These are phyloP conservation scores for Trisateles emortualis DNA, from an alignment of 2,888 invertebrate species.

Conservation along the genomic window DNA sequence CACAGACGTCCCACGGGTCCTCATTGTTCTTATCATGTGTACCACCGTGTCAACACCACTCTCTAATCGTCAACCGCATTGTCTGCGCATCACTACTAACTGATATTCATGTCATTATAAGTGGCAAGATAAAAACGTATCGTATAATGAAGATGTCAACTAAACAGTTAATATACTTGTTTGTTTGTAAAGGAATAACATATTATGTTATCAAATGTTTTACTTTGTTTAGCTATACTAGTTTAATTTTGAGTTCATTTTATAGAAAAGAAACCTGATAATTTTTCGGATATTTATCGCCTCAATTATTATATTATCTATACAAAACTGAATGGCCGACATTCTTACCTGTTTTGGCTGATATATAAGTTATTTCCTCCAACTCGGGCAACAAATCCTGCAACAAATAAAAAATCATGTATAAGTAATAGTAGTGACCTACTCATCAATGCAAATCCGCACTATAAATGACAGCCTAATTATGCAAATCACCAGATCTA, in stretches of 20 bases:
- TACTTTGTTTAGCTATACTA: too few species aligned
- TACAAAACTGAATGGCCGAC: slow-evolving; percentile 1
- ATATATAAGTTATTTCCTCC: slow-evolving; percentile 32
- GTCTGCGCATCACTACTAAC: slow-evolving; percentile 18
- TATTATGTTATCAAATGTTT: too few species aligned
- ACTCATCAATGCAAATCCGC: slow-evolving; percentile 4
- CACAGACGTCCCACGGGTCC: slow-evolving; percentile 69
- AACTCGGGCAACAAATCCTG: slow-evolving; percentile 57
- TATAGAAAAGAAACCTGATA: too few species aligned
- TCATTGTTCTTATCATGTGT: slow-evolving; percentile 59
- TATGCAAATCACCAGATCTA: slow-evolving; percentile 36
- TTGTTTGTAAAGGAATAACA: too few species aligned
- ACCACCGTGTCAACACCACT: slow-evolving; percentile 49
- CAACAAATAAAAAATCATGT: slow-evolving; percentile 52
- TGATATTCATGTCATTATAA: slow-evolving; percentile 10
- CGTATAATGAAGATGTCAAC: neutral
- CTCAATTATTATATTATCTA: neutral
- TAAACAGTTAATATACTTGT: neutral
- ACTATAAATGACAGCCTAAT: slow-evolving; percentile 14
- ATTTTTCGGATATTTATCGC: too few species aligned
- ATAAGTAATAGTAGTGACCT: slow-evolving; percentile 26
- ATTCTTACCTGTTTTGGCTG: slow-evolving; percentile 49
- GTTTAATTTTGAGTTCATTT: too few species aligned
- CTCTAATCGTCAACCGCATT: slow-evolving; percentile 32
- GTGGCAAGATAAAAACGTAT: slow-evolving; percentile 4